A percentile compares a stretch with the other conserved stretches of the same genome.
Evolutionary conservation across 2,113 vertebrate species (phyloP).

Genomic region (Macaca nemestrina): DNA sequence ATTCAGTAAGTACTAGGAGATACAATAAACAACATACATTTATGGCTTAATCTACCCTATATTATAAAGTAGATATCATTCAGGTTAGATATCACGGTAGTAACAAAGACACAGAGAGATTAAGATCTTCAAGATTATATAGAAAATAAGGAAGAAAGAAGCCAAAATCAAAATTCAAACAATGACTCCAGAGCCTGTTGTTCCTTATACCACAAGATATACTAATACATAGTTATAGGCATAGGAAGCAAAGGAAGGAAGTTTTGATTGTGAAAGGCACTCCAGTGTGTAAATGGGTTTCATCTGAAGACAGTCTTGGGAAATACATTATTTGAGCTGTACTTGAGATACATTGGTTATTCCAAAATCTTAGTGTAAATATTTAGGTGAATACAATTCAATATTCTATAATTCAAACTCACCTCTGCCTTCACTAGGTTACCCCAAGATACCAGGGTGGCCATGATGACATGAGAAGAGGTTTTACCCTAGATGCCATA

Average conservation of each 20-base stretch:
- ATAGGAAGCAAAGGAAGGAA: neutral
- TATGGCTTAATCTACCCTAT: neutral
- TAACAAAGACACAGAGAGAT: neutral
- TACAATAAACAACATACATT: neutral
- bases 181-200: neutral
- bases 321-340: neutral
- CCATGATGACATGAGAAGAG: neutral
- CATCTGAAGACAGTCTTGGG: neutral
- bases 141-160: neutral
- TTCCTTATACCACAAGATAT: neutral
- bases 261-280: neutral
- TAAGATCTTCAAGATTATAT: neutral
- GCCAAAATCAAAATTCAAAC: neutral
- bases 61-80: neutral
- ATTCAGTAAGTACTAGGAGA: neutral
- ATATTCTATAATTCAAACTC: neutral
- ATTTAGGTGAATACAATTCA: neutral
- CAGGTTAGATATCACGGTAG: neutral
- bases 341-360: neutral
- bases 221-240: too few relatives aligned
- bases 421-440: neutral
- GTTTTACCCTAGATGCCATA: accelerated
- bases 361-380: neutral
- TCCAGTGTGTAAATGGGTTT: neutral
- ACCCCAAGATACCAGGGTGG: neutral